These are phyloP conservation scores for Ceratoteleas bidentatus DNA, from an alignment of 1,140 invertebrate genomes.

Conservation along the genomic window DNA sequence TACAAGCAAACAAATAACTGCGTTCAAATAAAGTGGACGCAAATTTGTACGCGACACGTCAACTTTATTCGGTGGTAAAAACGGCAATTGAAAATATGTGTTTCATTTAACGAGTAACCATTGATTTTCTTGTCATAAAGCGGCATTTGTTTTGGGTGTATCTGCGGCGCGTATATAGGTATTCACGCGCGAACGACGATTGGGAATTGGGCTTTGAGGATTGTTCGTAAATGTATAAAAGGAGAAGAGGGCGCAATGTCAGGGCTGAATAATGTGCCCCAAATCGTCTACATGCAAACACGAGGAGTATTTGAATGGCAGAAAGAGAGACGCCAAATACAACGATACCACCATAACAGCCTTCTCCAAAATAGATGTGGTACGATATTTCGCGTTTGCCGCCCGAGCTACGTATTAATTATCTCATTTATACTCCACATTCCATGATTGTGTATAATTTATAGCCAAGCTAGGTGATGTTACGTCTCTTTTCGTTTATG, in stretches of 20 bases:
- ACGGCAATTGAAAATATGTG: constrained; percentile 35
- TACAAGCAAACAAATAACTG: not conserved
- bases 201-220: constrained; percentile 55
- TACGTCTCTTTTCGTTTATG: constrained; percentile 56
- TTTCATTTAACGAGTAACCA: constrained; percentile 31
- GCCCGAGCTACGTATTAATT: constrained; percentile 52
- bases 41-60: not conserved
- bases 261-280: constrained; percentile 56
- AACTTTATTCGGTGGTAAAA: constrained; percentile 25
- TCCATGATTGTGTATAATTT: constrained; percentile 53
- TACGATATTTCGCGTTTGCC: constrained; percentile 56
- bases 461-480: constrained; percentile 40
- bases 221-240: constrained; percentile 63
- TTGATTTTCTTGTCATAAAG: constrained; percentile 60
- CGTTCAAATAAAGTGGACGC: constrained; percentile 3
- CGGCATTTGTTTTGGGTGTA: constrained; percentile 43
- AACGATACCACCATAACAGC: constrained; percentile 50
- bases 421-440: constrained; percentile 58
- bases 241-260: constrained; percentile 55
- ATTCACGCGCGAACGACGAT: constrained; percentile 52
- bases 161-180: constrained; percentile 40
- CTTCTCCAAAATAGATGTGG: constrained; percentile 49
- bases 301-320: constrained; percentile 55
- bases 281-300: constrained; percentile 57
- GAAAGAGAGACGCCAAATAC: constrained; percentile 55